Percentiles rank a stretch among this genome's conserved stretches.
These are phyloP conservation scores for Haliaeetus leucogaster DNA, from an alignment of 2,113 vertebrate species.

Conservation along the genomic window DNA sequence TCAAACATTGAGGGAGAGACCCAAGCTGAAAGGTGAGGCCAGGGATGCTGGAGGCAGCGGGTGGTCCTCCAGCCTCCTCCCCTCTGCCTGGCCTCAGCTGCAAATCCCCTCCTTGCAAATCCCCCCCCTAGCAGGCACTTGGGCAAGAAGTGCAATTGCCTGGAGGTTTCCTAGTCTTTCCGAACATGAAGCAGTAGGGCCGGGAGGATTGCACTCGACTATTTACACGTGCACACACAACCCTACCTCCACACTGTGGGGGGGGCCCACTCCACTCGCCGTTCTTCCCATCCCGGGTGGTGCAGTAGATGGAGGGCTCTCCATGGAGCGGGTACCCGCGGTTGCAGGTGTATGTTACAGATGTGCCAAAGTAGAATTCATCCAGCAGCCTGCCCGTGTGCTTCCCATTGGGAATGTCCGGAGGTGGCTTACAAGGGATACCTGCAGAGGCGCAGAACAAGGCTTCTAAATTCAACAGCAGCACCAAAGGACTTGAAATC, in stretches of 20 bases:
- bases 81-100: not conserved
- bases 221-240: rapidly evolving
- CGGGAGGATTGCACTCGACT: rapidly evolving
- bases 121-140: not conserved
- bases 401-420: constrained; percentile 41
- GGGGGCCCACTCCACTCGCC: constrained; percentile 61
- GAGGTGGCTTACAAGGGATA: constrained; percentile 59
- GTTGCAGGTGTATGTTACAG: constrained; percentile 36
- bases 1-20: not conserved
- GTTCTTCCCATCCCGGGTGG: constrained; percentile 25
- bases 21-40: not conserved
- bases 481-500: not conserved
- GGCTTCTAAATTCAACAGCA: not conserved
- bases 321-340: constrained; percentile 22
- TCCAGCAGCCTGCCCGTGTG: not conserved
- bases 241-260: constrained; percentile 26
- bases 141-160: rapidly evolving
- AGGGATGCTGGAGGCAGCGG: not conserved
- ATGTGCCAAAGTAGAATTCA: constrained; percentile 39
- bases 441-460: constrained; percentile 4
- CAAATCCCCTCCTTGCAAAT: rapidly evolving
- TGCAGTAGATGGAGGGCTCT: constrained; percentile 59
- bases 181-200: rapidly evolving
- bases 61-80: not conserved
- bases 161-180: too few species aligned